Evolutionary conservation across 2,113 vertebrate species (phyloP), one percentile per base, ranked within the genome.

Genomic region (Sterrhoptilus dennistouni): DNA sequence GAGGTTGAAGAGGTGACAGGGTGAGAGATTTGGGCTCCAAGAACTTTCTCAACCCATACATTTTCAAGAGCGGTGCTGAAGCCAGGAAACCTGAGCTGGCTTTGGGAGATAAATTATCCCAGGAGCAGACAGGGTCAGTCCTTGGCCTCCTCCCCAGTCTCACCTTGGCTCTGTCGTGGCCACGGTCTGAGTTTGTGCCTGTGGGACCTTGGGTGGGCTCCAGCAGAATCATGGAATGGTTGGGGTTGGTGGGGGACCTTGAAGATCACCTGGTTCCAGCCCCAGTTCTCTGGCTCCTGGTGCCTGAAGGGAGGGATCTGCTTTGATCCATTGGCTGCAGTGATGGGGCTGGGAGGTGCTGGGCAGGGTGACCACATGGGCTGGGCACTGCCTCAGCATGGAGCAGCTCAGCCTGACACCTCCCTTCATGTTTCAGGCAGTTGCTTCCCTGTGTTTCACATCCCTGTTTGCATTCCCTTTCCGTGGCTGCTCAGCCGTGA

Each of bases 11-110:
- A 96, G 87, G 94, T 82, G 79, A 90, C 44, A 95, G 87, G 95
- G 97, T 59, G 23, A 97, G 94, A 82, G 95, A 97, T 87, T 83
- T 69, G 40, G 93, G 89, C 97, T 96, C 61, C 90, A 94, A 97
- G 97, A 94, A 97, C 96, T 97, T 98, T 98, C 97, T 97, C 97
- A 98, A 97, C 93, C 96, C 96, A 91, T 98, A 98, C 97, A 98
- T 98, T 98, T 97, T 97, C 96, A 90, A 83, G 61, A 95, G 94
- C 56, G 22, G 66, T 14, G 11, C 91, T 69, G 61, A 93, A 94
- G 89, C 94, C 96, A 96, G 93, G 96, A 97, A 98, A 97, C 87
- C 94, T 94, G 96, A 97, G 95, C 81, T 8, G 59, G 52, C 87
- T 91, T 74, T 60, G 1, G 1, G 50, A 96, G 95, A 97, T 86